Conservation (phyloP, 2,888 invertebrate species). For the Lycophotia porphyrea region DNA sequence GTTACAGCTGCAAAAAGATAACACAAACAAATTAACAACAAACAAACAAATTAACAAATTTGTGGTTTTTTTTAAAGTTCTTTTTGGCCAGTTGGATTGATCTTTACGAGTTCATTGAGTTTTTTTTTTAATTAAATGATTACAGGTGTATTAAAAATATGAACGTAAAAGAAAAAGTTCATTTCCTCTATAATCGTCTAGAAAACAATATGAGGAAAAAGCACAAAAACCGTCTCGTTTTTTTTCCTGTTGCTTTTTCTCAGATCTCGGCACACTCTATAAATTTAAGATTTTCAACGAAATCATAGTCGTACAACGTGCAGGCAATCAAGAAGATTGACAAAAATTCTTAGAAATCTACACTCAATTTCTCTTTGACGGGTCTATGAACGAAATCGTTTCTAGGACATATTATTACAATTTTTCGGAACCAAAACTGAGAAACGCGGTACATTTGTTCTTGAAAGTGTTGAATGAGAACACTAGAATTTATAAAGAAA, state of each 20-base stretch:
- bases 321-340: constrained; percentile 27
- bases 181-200: background rate
- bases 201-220: background rate
- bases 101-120: background rate
- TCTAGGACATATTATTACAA: constrained; percentile 8
- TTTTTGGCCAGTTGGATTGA: background rate
- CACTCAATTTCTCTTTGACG: constrained; percentile 48
- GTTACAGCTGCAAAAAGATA: background rate
- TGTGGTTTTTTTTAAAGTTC: background rate
- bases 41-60: too few relatives aligned
- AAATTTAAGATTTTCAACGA: constrained; percentile 32
- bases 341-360: constrained; percentile 32
- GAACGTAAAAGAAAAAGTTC: background rate
- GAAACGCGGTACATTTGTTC: background rate
- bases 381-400: constrained; percentile 13
- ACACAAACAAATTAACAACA: too few relatives aligned
- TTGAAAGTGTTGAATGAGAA: constrained; percentile 2
- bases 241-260: background rate
- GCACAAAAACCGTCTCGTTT: background rate
- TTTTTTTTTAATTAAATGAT: background rate
- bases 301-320: constrained; percentile 22
- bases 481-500: background rate
- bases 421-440: constrained; percentile 12
- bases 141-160: background rate
- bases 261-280: constrained; percentile 5